Percentiles rank a stretch among this genome's conserved stretches.
Evolutionary conservation across 1,140 invertebrate species (phyloP).

Genomic region (Harpegnathos saltator): DNA sequence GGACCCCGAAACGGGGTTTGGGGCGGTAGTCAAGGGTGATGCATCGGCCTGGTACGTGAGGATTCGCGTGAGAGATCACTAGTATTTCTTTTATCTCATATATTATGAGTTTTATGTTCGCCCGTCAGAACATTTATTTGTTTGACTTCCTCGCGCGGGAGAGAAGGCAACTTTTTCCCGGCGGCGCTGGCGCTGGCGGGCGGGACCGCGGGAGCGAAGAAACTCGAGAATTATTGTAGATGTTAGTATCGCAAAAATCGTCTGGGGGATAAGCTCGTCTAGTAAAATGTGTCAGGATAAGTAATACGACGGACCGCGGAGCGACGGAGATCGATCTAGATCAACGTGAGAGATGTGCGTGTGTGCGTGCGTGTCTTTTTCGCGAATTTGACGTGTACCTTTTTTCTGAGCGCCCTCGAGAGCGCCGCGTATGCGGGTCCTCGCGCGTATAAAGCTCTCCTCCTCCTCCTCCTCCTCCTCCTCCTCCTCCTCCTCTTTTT

Average conservation of each 20-base stretch:
- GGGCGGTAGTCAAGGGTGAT: constrained; percentile 64
- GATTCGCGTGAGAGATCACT: constrained; percentile 74
- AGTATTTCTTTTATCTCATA: constrained; percentile 76
- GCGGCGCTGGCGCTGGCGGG: constrained; percentile 29
- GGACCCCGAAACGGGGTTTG: constrained; percentile 26
- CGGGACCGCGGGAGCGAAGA: constrained; percentile 49
- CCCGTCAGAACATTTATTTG: constrained; percentile 76
- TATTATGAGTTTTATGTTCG: constrained; percentile 77
- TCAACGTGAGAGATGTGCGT: constrained; percentile 46
- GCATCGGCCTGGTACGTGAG: constrained; percentile 74
- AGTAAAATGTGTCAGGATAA: constrained; percentile 52
- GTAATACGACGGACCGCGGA: constrained; percentile 32
- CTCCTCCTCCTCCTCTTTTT: background rate
- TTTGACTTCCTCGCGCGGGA: constrained; percentile 69
- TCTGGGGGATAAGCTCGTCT: constrained; percentile 58
- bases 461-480: too few species aligned
- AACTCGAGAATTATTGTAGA: constrained; percentile 66
- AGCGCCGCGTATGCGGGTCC: background rate
- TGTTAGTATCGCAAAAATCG: constrained; percentile 59
- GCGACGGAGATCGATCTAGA: constrained; percentile 48
- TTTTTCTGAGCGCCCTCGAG: too few species aligned
- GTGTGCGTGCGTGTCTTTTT: background rate
- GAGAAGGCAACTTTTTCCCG: constrained; percentile 63
- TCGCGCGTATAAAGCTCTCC: background rate
- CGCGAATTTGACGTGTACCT: constrained; percentile 42